Evolutionary conservation across 2,113 vertebrate species (phyloP).

Genomic region (Corvus cornix): DNA sequence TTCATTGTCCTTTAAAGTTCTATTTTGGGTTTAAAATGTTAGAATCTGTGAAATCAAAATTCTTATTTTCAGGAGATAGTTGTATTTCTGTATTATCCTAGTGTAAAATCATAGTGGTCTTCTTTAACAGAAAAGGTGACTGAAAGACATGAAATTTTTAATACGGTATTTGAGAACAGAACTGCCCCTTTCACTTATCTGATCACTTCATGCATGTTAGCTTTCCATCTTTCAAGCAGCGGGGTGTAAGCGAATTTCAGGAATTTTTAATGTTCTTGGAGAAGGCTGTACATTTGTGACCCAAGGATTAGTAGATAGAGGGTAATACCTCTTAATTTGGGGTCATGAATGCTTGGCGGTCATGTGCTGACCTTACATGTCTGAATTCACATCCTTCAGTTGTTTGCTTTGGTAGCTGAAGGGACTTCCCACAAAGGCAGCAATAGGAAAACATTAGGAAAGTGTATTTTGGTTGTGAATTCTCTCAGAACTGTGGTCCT

Average conservation of each 20-base stretch:
- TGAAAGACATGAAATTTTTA: background rate
- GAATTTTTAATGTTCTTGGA: slow-evolving; percentile 59
- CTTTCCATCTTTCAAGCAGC: slow-evolving; percentile 52
- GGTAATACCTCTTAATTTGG: slow-evolving; percentile 63
- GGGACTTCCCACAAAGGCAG: slow-evolving; percentile 24
- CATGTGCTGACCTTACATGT: slow-evolving; percentile 46
- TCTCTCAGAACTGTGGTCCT: background rate
- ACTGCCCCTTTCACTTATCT: slow-evolving; percentile 17
- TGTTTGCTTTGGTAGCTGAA: slow-evolving; percentile 27
- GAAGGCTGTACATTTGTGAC: slow-evolving; percentile 54
- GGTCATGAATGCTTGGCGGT: slow-evolving; percentile 48
- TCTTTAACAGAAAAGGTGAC: background rate
- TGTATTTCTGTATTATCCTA: background rate
- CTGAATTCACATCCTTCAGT: slow-evolving; percentile 50
- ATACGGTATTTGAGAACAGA: background rate
- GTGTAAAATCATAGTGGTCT: background rate
- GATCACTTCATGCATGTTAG: slow-evolving; percentile 20
- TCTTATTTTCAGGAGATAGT: background rate
- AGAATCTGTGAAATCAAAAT: background rate
- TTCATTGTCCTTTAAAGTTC: background rate
- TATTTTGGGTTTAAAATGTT: background rate
- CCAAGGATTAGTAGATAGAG: slow-evolving; percentile 62
- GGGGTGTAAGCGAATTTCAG: slow-evolving; percentile 61
- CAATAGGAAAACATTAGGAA: background rate
- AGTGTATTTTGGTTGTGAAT: background rate